These are phyloP conservation scores for Syrmaticus mikado DNA, from an alignment of 2,113 vertebrate species.

Conservation along the genomic window DNA sequence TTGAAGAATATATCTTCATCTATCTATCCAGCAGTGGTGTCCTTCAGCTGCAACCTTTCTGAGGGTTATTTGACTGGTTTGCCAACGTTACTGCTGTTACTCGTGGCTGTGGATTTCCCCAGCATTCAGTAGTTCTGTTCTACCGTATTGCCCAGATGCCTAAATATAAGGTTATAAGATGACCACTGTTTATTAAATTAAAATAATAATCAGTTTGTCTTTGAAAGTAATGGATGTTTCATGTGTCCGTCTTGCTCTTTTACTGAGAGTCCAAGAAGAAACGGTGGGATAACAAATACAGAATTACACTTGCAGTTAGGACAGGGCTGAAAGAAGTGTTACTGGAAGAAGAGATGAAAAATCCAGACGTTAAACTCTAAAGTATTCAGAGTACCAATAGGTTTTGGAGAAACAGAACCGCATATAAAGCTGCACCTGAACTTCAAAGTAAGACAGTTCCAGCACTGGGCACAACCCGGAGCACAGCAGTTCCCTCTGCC, in stretches of 20 bases:
- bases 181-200: not conserved
- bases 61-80: constrained; percentile 8
- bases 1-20: constrained; percentile 54
- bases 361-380: not conserved
- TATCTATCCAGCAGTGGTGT: constrained; percentile 15
- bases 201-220: not conserved
- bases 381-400: not conserved
- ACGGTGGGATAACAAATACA: not conserved
- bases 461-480: accelerated
- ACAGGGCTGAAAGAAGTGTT: accelerated
- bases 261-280: not conserved
- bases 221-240: not conserved
- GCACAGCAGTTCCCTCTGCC: not conserved
- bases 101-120: constrained; percentile 12
- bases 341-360: not conserved
- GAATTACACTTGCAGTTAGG: not conserved
- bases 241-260: not conserved
- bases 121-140: constrained; percentile 52
- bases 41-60: constrained; percentile 65
- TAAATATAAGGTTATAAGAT: not conserved
- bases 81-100: constrained; percentile 33
- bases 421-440: not conserved
- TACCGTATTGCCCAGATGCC: not conserved
- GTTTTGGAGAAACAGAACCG: not conserved
- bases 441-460: accelerated